Evolutionary conservation across 2,888 invertebrate genomes (phyloP).

Genomic region (Leucophenga montana): DNA sequence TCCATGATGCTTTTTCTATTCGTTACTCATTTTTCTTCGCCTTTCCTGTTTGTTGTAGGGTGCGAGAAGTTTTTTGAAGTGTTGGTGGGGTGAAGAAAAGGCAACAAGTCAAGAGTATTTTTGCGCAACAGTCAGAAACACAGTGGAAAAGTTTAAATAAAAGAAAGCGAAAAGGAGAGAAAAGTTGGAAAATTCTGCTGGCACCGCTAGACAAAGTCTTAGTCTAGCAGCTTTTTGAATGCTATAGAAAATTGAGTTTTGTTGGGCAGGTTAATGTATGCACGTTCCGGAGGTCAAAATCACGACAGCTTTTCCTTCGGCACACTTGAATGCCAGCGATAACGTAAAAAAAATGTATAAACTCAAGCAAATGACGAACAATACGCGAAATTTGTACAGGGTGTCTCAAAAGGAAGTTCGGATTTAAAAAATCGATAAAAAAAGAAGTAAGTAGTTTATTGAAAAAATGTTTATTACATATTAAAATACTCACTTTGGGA

Average conservation of each 20-base stretch:
- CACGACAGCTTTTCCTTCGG: not conserved
- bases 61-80: slow-evolving; percentile 9
- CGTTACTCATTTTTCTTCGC: not conserved
- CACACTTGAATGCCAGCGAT: not conserved
- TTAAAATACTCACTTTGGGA: no score
- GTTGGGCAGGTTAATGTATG: slow-evolving; percentile 8
- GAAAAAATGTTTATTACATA: not conserved
- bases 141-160: not conserved
- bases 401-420: no score
- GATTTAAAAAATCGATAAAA: no score
- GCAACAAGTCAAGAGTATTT: slow-evolving; percentile 16
- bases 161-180: not conserved
- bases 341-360: not conserved
- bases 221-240: slow-evolving; percentile 2
- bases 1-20: no score
- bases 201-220: slow-evolving; percentile 18
- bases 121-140: not conserved
- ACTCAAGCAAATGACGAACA: not conserved
- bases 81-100: slow-evolving; percentile 15
- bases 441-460: no score
- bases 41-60: not conserved
- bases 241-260: slow-evolving; percentile 2
- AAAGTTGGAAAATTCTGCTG: slow-evolving; percentile 2
- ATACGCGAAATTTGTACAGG: not conserved
- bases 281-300: slow-evolving; percentile 6